A percentile compares a stretch with the other conserved stretches of the same genome.
Evolutionary conservation across 37 sponge, comb jelly and placozoan genomes (phyloP).

Genomic region (Agelas oroides): DNA sequence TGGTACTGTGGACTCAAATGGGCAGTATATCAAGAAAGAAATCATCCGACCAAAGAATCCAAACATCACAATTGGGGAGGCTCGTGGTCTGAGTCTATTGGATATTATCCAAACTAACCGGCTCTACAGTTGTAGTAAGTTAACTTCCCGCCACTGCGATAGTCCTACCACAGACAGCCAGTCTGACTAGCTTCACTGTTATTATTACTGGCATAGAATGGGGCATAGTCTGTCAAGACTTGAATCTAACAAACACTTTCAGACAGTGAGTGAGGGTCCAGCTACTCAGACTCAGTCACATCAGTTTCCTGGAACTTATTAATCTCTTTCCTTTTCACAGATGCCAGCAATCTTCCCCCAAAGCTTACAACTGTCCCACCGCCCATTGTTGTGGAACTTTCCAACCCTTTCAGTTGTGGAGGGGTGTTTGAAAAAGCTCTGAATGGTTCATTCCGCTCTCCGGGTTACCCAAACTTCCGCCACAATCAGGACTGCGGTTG

Average conservation of each 20-base stretch:
- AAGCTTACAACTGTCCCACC: background rate
- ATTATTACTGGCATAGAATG: too few species aligned
- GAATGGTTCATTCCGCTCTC: slow-evolving; percentile 25
- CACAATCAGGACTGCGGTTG: slow-evolving; percentile 44
- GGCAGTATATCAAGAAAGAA: background rate
- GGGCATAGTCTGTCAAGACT: too few species aligned
- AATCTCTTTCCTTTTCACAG: too few species aligned
- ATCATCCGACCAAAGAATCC: slow-evolving; percentile 48
- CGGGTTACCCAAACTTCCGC: slow-evolving; percentile 31
- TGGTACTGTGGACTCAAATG: slow-evolving; percentile 12
- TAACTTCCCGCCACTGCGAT: too few species aligned
- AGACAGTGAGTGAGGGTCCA: too few species aligned
- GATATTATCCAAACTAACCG: slow-evolving; percentile 67
- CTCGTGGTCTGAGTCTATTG: slow-evolving; percentile 62
- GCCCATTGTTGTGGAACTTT: background rate
- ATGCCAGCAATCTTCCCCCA: slow-evolving; percentile 6
- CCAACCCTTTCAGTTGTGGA: slow-evolving; percentile 39
- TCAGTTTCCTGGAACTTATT: too few species aligned
- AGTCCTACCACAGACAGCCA: too few species aligned
- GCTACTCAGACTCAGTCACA: too few species aligned
- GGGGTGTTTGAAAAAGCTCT: background rate
- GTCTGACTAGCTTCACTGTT: too few species aligned
- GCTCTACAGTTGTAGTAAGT: slow-evolving; percentile 79
- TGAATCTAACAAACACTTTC: too few species aligned
- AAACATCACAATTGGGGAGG: slow-evolving; percentile 55